Evolutionary conservation across 2,888 invertebrate species (phyloP), one percentile per base, ranked within the genome.

Genomic region (Leptinotarsa tumamoca): DNA sequence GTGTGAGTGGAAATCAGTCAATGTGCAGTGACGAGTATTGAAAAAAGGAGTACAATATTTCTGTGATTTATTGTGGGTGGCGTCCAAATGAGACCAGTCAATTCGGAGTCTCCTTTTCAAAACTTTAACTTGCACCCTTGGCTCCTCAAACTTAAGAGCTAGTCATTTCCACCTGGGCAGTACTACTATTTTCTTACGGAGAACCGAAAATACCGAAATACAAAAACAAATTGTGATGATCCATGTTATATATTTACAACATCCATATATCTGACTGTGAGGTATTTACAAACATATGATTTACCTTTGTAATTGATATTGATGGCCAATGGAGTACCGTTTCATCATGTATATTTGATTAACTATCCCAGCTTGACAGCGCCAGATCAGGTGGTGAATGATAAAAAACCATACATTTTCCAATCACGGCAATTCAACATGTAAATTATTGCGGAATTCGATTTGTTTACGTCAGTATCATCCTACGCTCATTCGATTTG

Each of bases 311-410:
- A 84, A 85, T 84, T 83, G 83, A 83, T 83, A 85, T 83, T 83
- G 83, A 84, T 83, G 83, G 82, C 78, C 77, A 72, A 74, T 79
- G 75, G 78, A 77, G 80, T 83, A 80, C 77, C 81, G 79, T 78
- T 77, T 78, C 71, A 77, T 67, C 80, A 82, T 84, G 83, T 81
- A 84, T 85, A 84, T 85, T 84, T 85, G 82, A 85, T 82, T 82
- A 83, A 82, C 77, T 78, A 80, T 78, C 76, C 77, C 74, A 78
- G 80, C 82, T 82, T 80, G 79, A 79, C 80, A 78, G 74, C 77
- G 67, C 72, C 77, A 79, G 80, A 83, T 83, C 80, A 80, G 80
- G 74, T 74, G 74, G 63, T 67, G 71, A 72, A 67, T 71, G 54
- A 72, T 72, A 72, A 76, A 78, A 75, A 67, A 56, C 58, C 63